These are phyloP conservation scores for Megastigmus dorsalis DNA, from an alignment of 2,888 invertebrate species.

Conservation along the genomic window DNA sequence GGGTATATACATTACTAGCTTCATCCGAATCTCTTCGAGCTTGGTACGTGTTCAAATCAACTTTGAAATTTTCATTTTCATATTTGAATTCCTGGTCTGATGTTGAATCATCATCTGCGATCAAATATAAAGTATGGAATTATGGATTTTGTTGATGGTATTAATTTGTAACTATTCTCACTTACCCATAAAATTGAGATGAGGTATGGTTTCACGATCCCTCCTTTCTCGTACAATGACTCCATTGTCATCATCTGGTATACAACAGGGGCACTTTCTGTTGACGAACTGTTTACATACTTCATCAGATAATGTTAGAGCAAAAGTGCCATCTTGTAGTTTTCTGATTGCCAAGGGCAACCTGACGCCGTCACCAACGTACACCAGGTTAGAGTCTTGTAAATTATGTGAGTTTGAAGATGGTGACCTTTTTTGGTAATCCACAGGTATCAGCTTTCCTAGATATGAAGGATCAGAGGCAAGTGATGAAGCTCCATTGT, in stretches of 20 bases:
- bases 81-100: background rate
- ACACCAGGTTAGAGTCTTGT: slow-evolving; percentile 61
- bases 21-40: background rate
- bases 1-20: background rate
- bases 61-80: background rate
- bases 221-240: slow-evolving; percentile 49
- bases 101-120: background rate
- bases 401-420: slow-evolving; percentile 49
- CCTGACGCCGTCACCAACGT: slow-evolving; percentile 66
- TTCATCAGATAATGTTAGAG: slow-evolving; percentile 63
- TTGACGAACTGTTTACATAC: slow-evolving; percentile 62
- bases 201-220: background rate
- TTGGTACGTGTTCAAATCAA: background rate
- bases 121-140: background rate
- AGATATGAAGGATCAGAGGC: slow-evolving; percentile 53
- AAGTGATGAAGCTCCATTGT: background rate
- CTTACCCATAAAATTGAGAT: slow-evolving; percentile 1
- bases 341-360: slow-evolving; percentile 65
- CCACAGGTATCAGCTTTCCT: slow-evolving; percentile 58
- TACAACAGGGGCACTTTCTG: slow-evolving; percentile 64
- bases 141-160: background rate
- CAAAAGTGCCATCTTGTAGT: slow-evolving; percentile 65
- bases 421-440: slow-evolving; percentile 10
- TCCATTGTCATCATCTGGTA: slow-evolving; percentile 45
- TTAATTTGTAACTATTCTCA: background rate